Conservation (phyloP, 2,888 invertebrate species). For the Endotricha flammealis region DNA sequence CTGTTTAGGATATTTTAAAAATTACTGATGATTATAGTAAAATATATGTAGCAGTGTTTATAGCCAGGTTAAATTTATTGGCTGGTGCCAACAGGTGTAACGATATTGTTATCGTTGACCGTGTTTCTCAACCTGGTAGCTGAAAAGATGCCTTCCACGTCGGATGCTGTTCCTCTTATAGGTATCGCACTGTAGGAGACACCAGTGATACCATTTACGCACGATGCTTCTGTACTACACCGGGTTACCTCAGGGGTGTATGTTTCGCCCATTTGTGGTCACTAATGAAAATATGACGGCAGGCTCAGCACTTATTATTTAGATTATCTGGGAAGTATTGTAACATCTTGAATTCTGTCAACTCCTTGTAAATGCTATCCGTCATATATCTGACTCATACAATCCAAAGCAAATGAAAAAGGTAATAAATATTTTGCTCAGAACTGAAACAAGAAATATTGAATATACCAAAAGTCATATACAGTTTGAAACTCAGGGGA, state of each 20-base stretch:
- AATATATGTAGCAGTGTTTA: too few relatives aligned
- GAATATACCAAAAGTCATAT: conserved; percentile 3
- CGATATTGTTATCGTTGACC: conserved; percentile 97
- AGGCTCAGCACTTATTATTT: too few relatives aligned
- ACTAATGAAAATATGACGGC: too few relatives aligned
- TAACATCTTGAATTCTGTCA: too few relatives aligned
- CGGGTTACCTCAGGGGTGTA: conserved; percentile 19
- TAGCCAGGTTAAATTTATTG: conserved; percentile 17
- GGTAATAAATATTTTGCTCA: conserved; percentile 11
- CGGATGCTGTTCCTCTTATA: conserved; percentile 90
- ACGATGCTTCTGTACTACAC: conserved; percentile 30
- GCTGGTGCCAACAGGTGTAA: conserved; percentile 89
- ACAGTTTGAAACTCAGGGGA: conserved; percentile 2
- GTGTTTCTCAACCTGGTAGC: conserved; percentile 98
- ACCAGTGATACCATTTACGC: conserved; percentile 19
- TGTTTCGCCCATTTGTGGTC: too few relatives aligned
- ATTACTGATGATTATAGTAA: too few relatives aligned
- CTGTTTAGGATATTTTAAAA: too few relatives aligned
- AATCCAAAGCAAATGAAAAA: too few relatives aligned
- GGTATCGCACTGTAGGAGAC: conserved; percentile 70
- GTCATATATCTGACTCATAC: too few relatives aligned
- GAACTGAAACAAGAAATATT: not conserved
- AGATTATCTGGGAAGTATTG: too few relatives aligned
- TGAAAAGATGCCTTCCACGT: conserved; percentile 95
- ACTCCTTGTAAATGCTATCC: too few relatives aligned